Evolutionary conservation across 2,888 invertebrate species (phyloP).

Genomic region (Athripsodes cinereus): DNA sequence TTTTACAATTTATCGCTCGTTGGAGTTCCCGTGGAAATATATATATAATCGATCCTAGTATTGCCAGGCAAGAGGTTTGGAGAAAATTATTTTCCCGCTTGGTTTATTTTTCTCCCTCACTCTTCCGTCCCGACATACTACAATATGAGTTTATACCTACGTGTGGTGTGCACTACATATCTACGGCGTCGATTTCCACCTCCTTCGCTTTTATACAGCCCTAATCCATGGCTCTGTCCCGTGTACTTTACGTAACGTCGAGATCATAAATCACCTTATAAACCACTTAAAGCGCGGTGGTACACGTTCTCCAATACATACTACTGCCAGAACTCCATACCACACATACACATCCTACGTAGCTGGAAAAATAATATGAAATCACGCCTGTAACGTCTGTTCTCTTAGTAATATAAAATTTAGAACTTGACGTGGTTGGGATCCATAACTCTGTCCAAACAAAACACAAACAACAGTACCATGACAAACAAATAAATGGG

Average conservation of each 20-base stretch:
- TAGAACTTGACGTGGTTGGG: constrained; percentile 6
- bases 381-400: constrained; percentile 14
- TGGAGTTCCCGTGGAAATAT: constrained; percentile 6
- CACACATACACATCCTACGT: no score
- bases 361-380: constrained; percentile 13
- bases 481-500: no score
- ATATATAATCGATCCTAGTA: constrained; percentile 7
- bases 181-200: constrained; percentile 10
- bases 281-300: constrained; percentile 24
- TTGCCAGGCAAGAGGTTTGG: constrained; percentile 3
- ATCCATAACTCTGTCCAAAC: constrained; percentile 1
- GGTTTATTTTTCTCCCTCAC: constrained; percentile 12
- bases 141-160: no score
- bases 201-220: constrained; percentile 19
- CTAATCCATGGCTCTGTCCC: constrained; percentile 21
- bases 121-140: background rate
- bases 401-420: constrained; percentile 9
- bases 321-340: background rate
- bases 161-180: no score
- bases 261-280: constrained; percentile 26
- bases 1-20: constrained; percentile 10
- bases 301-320: constrained; percentile 11
- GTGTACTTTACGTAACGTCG: constrained; percentile 16
- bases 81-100: constrained; percentile 16
- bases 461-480: no score